phyloP scores from a whole-genome alignment of 2,113 vertebrate genomes.

The Bolborhynchus lineola region DNA sequence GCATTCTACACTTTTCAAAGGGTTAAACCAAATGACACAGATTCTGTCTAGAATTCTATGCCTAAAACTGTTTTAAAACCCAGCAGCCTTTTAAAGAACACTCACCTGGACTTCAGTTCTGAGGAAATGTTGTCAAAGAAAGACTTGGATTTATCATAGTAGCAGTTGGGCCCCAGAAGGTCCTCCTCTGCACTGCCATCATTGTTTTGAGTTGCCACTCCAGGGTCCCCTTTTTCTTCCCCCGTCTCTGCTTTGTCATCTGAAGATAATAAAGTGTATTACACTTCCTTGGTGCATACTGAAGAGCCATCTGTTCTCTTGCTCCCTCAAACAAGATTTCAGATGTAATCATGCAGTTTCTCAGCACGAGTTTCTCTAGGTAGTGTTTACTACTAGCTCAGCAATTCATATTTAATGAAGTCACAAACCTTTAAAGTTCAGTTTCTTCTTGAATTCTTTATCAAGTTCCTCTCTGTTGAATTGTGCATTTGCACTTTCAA shows the following conservation, averaged over 20 bases:
- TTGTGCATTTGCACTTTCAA: constrained; percentile 94
- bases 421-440: constrained; percentile 83
- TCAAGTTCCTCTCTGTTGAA: constrained; percentile 92
- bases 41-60: not conserved
- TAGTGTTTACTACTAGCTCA: constrained; percentile 5
- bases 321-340: constrained; percentile 9
- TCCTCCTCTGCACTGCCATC: constrained; percentile 74
- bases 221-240: constrained; percentile 78
- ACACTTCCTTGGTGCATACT: not conserved
- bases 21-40: not conserved
- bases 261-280: constrained; percentile 48
- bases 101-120: constrained; percentile 88
- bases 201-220: constrained; percentile 73
- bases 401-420: constrained; percentile 5
- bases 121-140: constrained; percentile 98
- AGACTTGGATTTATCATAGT: constrained; percentile 94
- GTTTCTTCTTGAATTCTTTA: constrained; percentile 83
- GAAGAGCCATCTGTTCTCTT: constrained; percentile 31
- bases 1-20: not conserved
- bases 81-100: not conserved
- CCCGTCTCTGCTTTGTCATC: constrained; percentile 76
- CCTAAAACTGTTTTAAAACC: not conserved
- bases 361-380: not conserved
- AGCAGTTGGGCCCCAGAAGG: constrained; percentile 86
- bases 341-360: constrained; percentile 9